Evolutionary conservation across 2,113 vertebrate species (phyloP).

Genomic region (Xenopus tropicalis): UCB_Xtro_10.0 CM004451.2:50907501-50908000

Average conservation of each 20-base stretch:
- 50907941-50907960: no score
- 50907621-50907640: constrained; percentile 11
- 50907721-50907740: constrained; percentile 29
- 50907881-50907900: no score
- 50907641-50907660: constrained; percentile 27
- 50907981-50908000: neutral
- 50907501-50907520: constrained; percentile 61
- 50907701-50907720: constrained; percentile 28
- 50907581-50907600: constrained; percentile 47
- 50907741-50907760: constrained; percentile 21
- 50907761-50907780: neutral
- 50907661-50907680: constrained; percentile 15
- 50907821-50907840: no score
- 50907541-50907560: constrained; percentile 63
- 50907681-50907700: constrained; percentile 11
- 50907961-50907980: no score
- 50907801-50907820: no score
- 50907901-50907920: no score
- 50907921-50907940: no score
- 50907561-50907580: constrained; percentile 59
- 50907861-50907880: no score
- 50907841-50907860: no score
- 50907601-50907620: constrained; percentile 31
- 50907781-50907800: no score
- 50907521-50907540: constrained; percentile 71